Conservation (phyloP, 2,797 vertebrate genomes). For the Sebastes itinus region DNA sequence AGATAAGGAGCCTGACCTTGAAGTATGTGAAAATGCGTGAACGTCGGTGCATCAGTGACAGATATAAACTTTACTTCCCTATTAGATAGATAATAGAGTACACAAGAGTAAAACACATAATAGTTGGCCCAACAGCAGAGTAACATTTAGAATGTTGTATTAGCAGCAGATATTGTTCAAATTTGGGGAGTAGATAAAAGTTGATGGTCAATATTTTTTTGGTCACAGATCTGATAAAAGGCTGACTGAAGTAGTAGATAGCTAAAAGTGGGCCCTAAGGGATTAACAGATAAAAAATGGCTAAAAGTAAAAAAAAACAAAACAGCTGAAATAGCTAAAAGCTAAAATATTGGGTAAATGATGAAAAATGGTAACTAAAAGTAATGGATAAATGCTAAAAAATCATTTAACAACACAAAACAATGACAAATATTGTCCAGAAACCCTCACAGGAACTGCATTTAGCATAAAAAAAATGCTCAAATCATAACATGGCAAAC, state of each 20-base stretch:
- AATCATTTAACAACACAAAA: too few relatives aligned
- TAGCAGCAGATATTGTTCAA: not conserved
- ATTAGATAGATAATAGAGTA: not conserved
- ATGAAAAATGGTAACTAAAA: not conserved
- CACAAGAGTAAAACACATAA: not conserved
- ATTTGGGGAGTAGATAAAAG: not conserved
- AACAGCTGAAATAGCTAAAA: not conserved
- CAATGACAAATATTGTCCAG: too few relatives aligned
- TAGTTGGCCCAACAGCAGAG: not conserved
- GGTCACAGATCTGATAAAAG: not conserved
- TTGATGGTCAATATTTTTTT: not conserved
- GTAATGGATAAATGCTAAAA: not conserved
- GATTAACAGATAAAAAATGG: not conserved
- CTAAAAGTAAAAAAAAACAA: not conserved
- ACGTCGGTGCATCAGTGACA: not conserved
- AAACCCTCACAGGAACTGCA: too few relatives aligned
- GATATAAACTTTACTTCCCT: not conserved
- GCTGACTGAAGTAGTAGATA: not conserved
- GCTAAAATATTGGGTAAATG: not conserved
- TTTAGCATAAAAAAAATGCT: too few relatives aligned
- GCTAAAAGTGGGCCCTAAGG: not conserved
- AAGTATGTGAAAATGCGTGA: not conserved
- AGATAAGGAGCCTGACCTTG: not conserved
- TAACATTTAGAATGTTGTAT: not conserved
- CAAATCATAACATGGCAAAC: too few relatives aligned